These are phyloP conservation scores for Mallotus villosus DNA, from an alignment of 2,797 vertebrate genomes.

Conservation along the genomic window DNA sequence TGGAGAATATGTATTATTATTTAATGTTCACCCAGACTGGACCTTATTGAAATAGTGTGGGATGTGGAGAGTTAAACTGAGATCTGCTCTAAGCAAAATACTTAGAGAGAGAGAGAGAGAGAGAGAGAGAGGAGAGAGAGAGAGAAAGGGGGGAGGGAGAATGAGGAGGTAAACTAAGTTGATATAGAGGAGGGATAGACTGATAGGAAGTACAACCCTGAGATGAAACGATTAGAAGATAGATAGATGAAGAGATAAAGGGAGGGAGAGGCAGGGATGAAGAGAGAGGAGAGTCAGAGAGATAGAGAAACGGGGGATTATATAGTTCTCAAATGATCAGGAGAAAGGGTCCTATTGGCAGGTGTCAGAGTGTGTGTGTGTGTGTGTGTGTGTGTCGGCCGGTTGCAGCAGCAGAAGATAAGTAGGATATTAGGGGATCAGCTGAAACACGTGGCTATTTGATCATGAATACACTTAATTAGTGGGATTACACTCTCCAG, in stretches of 20 bases:
- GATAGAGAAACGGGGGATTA: neutral
- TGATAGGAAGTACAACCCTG: no score
- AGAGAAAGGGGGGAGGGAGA: slow-evolving; percentile 2
- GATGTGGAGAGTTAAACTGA: no score
- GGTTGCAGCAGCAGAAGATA: slow-evolving; percentile 3
- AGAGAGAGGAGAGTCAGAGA: neutral
- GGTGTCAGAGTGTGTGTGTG: slow-evolving; percentile 35
- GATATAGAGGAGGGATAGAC: no score
- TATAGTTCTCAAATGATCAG: slow-evolving; percentile 48
- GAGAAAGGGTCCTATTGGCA: slow-evolving; percentile 36
- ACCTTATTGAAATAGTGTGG: no score
- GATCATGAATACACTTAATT: slow-evolving; percentile 29
- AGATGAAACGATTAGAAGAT: no score
- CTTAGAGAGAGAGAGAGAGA: slow-evolving; percentile 2
- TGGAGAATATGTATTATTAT: no score
- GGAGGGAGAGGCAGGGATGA: no score
- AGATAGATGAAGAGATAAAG: no score
- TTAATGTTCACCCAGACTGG: no score
- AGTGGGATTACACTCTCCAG: slow-evolving; percentile 17
- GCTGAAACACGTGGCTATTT: slow-evolving; percentile 43
- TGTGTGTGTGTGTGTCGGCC: neutral
- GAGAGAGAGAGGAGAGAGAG: slow-evolving; percentile 15
- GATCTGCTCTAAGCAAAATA: slow-evolving; percentile 11
- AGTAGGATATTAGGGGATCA: slow-evolving; percentile 24
- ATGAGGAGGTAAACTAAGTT: no score